These are phyloP conservation scores for Eumerus sabulonum DNA, from an alignment of 2,888 invertebrate species.

Conservation along the genomic window DNA sequence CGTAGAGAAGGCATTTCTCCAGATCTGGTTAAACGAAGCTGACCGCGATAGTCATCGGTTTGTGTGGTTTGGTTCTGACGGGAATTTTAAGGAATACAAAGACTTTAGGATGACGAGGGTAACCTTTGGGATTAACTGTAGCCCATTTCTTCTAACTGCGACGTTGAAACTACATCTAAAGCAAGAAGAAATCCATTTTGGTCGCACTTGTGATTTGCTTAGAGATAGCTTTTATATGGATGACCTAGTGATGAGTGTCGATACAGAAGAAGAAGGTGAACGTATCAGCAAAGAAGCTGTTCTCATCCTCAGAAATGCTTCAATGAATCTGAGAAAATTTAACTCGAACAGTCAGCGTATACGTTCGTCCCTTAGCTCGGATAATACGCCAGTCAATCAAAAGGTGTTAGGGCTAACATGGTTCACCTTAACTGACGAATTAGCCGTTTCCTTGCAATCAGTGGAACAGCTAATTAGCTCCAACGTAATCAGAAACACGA, in stretches of 20 bases:
- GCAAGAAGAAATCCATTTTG: no score
- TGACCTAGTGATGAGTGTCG: conserved; percentile 4
- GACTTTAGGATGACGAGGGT: conserved; percentile 23
- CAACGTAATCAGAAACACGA: conserved; percentile 1
- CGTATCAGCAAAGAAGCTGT: not conserved
- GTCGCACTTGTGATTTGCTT: no score
- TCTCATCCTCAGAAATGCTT: not conserved
- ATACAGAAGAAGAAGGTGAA: conserved; percentile 1
- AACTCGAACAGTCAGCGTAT: not conserved
- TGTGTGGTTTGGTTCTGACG: conserved; percentile 9
- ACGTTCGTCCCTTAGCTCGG: no score
- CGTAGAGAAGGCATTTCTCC: conserved; percentile 18
- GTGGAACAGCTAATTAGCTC: no score
- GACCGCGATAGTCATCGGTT: conserved; percentile 33
- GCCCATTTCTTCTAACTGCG: conserved; percentile 18
- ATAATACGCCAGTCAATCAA: no score
- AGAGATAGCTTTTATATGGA: conserved; percentile 28
- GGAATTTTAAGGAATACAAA: no score
- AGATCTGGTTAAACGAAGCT: not conserved
- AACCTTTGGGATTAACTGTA: conserved; percentile 29
- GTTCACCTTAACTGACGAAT: conserved; percentile 1
- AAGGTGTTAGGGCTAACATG: no score
- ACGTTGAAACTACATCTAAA: no score
- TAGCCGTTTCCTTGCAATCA: not conserved
- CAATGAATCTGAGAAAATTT: not conserved